A percentile compares a stretch with the other conserved stretches of the same genome.
Evolutionary conservation across 2,888 invertebrate genomes (phyloP).

Genomic region (Adineta ricciae): DNA sequence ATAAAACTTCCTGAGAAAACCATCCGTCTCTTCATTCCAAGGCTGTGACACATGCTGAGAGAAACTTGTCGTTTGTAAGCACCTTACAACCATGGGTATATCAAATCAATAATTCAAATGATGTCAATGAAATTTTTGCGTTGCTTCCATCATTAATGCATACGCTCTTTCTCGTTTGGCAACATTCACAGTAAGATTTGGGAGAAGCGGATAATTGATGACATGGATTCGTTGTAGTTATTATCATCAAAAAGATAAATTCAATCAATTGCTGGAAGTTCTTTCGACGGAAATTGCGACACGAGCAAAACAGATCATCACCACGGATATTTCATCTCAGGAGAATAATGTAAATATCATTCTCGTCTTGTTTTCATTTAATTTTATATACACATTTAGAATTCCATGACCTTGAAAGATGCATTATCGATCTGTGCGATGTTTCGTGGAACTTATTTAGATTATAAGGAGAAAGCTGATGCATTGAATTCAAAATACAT

Average conservation of each 20-base stretch:
- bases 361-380: not conserved
- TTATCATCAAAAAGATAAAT: constrained; percentile 46
- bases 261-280: constrained; percentile 44
- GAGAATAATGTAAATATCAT: constrained; percentile 42
- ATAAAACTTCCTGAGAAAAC: not conserved
- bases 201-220: no score
- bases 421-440: constrained; percentile 48
- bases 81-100: constrained; percentile 44
- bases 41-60: constrained; percentile 44
- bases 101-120: constrained; percentile 41
- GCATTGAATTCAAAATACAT: constrained; percentile 46
- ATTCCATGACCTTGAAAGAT: constrained; percentile 47
- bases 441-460: constrained; percentile 49
- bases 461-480: constrained; percentile 48
- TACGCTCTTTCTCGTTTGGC: constrained; percentile 46
- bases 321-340: constrained; percentile 46
- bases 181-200: constrained; percentile 38
- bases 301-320: constrained; percentile 46
- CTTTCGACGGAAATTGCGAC: constrained; percentile 49
- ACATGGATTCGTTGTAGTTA: constrained; percentile 39
- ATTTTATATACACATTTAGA: constrained; percentile 38
- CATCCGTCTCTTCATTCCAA: constrained; percentile 32
- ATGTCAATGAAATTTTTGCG: constrained; percentile 41
- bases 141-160: constrained; percentile 47
- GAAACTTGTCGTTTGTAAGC: constrained; percentile 43